A percentile compares a stretch with the other conserved stretches of the same genome.
phyloP scores from a whole-genome alignment of 35 echinoderm and acorn worm genomes.

The Apostichopus californicus region DNA sequence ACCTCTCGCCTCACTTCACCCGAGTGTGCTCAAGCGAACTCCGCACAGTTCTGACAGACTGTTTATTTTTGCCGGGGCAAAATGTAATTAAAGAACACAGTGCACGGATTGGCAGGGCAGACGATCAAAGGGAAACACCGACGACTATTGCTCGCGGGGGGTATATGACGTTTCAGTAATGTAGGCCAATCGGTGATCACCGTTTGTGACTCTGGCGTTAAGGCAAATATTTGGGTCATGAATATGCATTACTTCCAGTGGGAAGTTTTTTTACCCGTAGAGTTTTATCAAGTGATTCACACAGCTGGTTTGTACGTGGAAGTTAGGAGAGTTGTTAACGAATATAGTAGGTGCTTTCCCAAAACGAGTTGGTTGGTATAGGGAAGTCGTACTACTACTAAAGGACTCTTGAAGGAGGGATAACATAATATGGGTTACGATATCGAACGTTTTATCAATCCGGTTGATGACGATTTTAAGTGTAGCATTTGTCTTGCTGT shows the following conservation, averaged over 20 bases:
- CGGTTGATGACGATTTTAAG: constrained; percentile 95
- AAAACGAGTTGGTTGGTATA: not conserved
- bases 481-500: constrained; percentile 95
- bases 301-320: constrained; percentile 31
- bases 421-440: constrained; percentile 91
- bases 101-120: constrained; percentile 47
- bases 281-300: constrained; percentile 24
- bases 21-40: constrained; percentile 18
- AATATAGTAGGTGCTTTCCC: constrained; percentile 33
- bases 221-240: constrained; percentile 43
- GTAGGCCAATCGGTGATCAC: constrained; percentile 33
- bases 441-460: constrained; percentile 85
- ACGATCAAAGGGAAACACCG: constrained; percentile 49
- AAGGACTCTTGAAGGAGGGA: not conserved
- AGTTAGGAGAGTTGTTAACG: not conserved
- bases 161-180: constrained; percentile 15
- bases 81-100: constrained; percentile 59
- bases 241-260: constrained; percentile 47
- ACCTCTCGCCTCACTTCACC: constrained; percentile 24
- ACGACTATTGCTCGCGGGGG: constrained; percentile 20
- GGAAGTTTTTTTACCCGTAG: not conserved
- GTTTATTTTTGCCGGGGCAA: constrained; percentile 59
- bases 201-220: not conserved
- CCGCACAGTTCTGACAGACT: constrained; percentile 51
- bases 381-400: not conserved